Evolutionary conservation across 1,140 invertebrate species (phyloP).

Genomic region (Adoxophyes honmai): DNA sequence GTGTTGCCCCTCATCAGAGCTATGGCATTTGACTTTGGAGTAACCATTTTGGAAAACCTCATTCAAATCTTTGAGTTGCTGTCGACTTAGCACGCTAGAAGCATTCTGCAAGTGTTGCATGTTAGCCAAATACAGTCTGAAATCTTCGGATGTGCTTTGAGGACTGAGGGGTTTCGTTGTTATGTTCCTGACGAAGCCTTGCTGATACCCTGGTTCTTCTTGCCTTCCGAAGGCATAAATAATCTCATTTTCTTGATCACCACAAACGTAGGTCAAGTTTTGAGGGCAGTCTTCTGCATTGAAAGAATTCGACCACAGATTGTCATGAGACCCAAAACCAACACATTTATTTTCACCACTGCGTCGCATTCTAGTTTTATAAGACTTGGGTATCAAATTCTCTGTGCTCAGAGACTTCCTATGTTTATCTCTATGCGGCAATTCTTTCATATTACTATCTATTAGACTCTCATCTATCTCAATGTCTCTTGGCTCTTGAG

Average conservation of each 20-base stretch:
- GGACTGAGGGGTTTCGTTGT: conserved; percentile 80
- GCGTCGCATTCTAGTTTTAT: conserved; percentile 53
- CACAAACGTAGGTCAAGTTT: conserved; percentile 68
- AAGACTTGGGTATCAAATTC: conserved; percentile 75
- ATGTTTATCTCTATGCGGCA: conserved; percentile 65
- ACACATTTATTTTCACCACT: conserved; percentile 48
- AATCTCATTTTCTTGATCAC: conserved; percentile 72
- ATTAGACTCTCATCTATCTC: conserved; percentile 68
- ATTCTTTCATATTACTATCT: conserved; percentile 48
- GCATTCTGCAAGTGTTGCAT: conserved; percentile 83
- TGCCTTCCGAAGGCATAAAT: conserved; percentile 69
- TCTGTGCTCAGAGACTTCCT: conserved; percentile 79
- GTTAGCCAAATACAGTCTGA: conserved; percentile 82
- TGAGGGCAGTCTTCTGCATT: conserved; percentile 50
- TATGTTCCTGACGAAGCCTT: conserved; percentile 75
- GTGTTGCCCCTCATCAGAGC: conserved; percentile 43
- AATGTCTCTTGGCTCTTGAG: conserved; percentile 64
- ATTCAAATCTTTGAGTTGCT: conserved; percentile 77
- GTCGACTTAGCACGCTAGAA: conserved; percentile 77
- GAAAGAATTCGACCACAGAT: conserved; percentile 66
- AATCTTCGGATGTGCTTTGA: conserved; percentile 81
- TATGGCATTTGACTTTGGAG: conserved; percentile 60
- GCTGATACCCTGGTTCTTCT: conserved; percentile 56
- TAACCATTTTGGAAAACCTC: conserved; percentile 78
- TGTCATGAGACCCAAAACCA: conserved; percentile 72